A percentile compares a stretch with the other conserved stretches of the same genome.
Evolutionary conservation across 2,113 vertebrate species (phyloP).

Genomic region (Microcebus ravelobensis): DNA sequence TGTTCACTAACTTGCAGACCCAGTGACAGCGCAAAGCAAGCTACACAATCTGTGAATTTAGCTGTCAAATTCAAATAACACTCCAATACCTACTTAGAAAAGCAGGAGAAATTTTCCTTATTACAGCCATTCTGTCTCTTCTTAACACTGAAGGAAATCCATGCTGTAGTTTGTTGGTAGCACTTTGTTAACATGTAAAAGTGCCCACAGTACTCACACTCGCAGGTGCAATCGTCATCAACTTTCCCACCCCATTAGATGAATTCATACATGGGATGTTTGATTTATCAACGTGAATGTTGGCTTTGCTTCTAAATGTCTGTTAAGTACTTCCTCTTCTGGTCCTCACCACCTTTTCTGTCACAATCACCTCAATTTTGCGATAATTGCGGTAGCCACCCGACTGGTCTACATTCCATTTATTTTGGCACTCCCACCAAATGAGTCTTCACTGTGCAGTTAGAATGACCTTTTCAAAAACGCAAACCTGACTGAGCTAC

Average conservation of each 20-base stretch:
- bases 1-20: conserved; percentile 42
- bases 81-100: conserved; percentile 53
- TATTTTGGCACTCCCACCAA: neutral
- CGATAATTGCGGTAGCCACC: neutral
- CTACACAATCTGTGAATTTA: conserved; percentile 49
- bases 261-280: neutral
- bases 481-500: neutral
- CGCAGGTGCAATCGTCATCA: neutral
- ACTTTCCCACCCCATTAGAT: neutral
- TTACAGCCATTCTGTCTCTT: conserved; percentile 43
- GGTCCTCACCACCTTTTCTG: neutral
- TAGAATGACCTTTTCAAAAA: neutral
- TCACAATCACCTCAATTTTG: neutral
- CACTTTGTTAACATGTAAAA: conserved; percentile 51
- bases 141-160: conserved; percentile 36
- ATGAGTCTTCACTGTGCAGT: neutral
- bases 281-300: neutral
- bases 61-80: conserved; percentile 56
- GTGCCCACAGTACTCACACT: neutral
- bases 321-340: neutral
- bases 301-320: neutral
- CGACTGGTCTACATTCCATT: neutral
- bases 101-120: conserved; percentile 36
- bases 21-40: conserved; percentile 59
- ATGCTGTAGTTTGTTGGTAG: conserved; percentile 2